Evolutionary conservation across 2,113 vertebrate species (phyloP).

Genomic region (Ariopsis seemanni): DNA sequence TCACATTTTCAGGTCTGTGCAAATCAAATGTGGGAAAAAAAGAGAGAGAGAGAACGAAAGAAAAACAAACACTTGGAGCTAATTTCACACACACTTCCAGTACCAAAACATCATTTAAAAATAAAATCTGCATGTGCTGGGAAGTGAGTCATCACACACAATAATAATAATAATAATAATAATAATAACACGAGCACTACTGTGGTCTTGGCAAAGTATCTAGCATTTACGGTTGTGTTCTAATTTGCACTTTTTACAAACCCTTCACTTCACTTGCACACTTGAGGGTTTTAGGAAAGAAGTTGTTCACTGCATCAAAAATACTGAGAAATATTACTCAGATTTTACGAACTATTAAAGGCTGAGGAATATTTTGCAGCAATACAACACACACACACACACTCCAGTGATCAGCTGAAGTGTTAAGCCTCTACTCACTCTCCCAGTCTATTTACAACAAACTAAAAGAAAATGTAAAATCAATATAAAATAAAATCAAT

Average conservation of each 20-base stretch:
- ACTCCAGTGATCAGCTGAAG: slow-evolving; percentile 21
- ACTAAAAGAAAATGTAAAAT: neutral
- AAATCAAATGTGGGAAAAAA: neutral
- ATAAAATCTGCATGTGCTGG: neutral
- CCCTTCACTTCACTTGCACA: neutral
- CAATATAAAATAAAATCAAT: neutral
- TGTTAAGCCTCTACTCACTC: slow-evolving; percentile 6
- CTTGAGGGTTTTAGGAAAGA: neutral
- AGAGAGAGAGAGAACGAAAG: neutral
- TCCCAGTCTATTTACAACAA: neutral
- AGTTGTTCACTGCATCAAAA: neutral
- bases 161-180: too few species aligned
- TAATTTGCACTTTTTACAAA: neutral
- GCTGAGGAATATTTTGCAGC: neutral
- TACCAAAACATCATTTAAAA: neutral
- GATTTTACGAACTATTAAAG: neutral
- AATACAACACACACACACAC: neutral
- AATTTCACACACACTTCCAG: neutral
- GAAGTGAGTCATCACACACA: neutral
- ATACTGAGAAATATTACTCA: neutral
- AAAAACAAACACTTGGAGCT: neutral
- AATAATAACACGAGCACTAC: neutral
- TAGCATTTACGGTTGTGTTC: neutral
- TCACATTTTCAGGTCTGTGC: slow-evolving; percentile 26
- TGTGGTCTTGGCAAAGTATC: neutral